Evolutionary conservation across 1,140 invertebrate species (phyloP).

Genomic region (Phortica variegata): DNA sequence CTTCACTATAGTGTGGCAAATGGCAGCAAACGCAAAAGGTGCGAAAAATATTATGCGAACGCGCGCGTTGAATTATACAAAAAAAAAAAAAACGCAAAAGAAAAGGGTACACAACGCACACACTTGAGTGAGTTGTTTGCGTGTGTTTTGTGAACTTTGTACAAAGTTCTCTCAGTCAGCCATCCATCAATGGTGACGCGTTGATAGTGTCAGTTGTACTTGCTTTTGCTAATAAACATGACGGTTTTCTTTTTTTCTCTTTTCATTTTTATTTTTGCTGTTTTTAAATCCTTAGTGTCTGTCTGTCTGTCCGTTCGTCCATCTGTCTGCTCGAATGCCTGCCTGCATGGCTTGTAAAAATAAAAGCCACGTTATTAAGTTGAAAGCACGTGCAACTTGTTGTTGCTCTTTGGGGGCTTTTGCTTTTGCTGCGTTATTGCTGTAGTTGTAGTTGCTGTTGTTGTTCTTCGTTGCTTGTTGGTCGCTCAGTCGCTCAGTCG

Average conservation of each 20-base stretch:
- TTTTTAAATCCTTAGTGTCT: neutral
- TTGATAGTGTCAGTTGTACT: conserved; percentile 25
- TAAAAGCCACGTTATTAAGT: conserved; percentile 55
- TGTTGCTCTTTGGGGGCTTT: conserved; percentile 26
- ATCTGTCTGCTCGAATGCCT: neutral
- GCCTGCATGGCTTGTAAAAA: conserved; percentile 38
- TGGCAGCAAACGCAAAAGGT: conserved; percentile 46
- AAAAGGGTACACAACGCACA: neutral
- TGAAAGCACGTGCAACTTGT: conserved; percentile 55
- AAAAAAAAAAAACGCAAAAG: neutral
- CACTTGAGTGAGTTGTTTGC: conserved; percentile 4
- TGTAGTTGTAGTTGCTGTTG: neutral
- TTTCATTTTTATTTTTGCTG: conserved; percentile 2
- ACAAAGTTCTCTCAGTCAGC: too few relatives aligned
- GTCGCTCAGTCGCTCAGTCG: conserved; percentile 7
- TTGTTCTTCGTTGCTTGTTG: conserved; percentile 1
- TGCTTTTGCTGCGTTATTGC: neutral
- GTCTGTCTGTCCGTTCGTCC: too few relatives aligned
- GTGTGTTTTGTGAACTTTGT: conserved; percentile 33
- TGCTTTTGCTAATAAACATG: conserved; percentile 26
- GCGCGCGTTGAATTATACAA: too few relatives aligned
- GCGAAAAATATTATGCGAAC: conserved; percentile 35
- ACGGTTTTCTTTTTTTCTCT: conserved; percentile 19
- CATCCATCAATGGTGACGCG: conserved; percentile 42
- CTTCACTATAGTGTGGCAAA: conserved; percentile 30